Conservation (phyloP, 2,113 vertebrate genomes). For the Sinosuthora webbiana region DNA sequence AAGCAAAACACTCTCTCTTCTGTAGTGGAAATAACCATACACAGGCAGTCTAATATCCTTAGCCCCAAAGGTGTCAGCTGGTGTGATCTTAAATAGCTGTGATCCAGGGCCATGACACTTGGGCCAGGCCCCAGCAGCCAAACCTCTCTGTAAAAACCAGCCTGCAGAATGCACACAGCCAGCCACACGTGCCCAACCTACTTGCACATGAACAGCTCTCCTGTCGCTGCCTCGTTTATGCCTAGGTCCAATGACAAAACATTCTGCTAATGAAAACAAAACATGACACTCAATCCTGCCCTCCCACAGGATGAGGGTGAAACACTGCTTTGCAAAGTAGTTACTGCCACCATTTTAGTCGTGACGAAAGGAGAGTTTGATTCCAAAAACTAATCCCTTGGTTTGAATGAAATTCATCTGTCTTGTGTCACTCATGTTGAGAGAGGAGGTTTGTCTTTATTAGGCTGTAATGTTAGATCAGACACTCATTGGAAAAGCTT, state of each 20-base stretch:
- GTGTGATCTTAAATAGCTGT: not conserved
- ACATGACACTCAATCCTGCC: not conserved
- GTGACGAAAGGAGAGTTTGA: not conserved
- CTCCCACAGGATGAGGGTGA: not conserved
- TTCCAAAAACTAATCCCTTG: not conserved
- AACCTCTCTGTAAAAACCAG: not conserved
- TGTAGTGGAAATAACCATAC: not conserved
- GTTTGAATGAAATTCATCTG: not conserved
- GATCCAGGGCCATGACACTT: not conserved
- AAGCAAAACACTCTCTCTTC: not conserved
- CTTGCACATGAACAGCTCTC: not conserved
- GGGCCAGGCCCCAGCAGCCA: not conserved
- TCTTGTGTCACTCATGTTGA: not conserved
- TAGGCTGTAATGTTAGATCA: not conserved
- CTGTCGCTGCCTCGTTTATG: not conserved
- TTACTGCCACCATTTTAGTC: not conserved
- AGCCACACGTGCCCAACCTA: not conserved
- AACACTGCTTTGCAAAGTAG: not conserved
- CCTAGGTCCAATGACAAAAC: not conserved
- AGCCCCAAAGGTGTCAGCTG: not conserved
- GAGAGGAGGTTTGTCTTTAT: not conserved
- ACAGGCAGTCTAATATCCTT: not conserved
- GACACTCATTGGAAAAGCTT: not conserved
- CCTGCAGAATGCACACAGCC: not conserved
- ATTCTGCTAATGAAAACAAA: conserved; percentile 16